Evolutionary conservation across 2,797 vertebrate species (phyloP).

Genomic region (Gila robusta): DNA sequence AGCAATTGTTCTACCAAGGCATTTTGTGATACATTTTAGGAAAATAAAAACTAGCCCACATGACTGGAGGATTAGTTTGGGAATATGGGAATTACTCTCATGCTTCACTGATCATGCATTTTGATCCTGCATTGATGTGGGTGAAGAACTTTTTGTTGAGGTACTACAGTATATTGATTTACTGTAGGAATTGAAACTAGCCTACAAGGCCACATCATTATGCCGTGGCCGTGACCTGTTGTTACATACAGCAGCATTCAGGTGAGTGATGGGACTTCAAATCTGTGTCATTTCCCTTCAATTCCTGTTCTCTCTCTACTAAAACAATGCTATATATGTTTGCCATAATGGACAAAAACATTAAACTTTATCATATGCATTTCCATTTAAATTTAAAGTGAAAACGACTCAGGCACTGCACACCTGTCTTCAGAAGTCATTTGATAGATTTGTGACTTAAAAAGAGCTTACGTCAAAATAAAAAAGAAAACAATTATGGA

Average conservation of each 20-base stretch:
- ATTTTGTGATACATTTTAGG: not conserved
- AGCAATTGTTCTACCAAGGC: not conserved
- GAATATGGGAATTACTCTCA: conserved; percentile 13
- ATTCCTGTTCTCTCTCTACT: not conserved
- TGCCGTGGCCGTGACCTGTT: conserved; percentile 2
- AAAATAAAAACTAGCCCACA: conserved; percentile 3
- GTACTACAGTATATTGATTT: not conserved
- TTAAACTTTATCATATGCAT: not conserved
- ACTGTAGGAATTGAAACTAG: conserved; percentile 18
- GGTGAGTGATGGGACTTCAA: conserved; percentile 13
- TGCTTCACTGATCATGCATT: conserved; percentile 16
- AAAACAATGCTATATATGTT: not conserved
- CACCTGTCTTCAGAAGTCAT: not conserved
- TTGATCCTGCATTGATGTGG: conserved; percentile 15
- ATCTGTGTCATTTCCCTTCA: conserved; percentile 19
- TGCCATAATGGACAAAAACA: not conserved
- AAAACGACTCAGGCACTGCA: not conserved
- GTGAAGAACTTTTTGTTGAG: not conserved
- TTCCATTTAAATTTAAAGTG: not conserved
- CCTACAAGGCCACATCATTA: not conserved
- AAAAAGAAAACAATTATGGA: not conserved
- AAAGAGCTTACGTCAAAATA: not conserved
- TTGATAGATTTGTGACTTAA: not conserved
- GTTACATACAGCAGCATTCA: not conserved
- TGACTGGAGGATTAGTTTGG: conserved; percentile 5